phyloP scores from a whole-genome alignment of 2,113 vertebrate genomes.

The Willisornis vidua region DNA sequence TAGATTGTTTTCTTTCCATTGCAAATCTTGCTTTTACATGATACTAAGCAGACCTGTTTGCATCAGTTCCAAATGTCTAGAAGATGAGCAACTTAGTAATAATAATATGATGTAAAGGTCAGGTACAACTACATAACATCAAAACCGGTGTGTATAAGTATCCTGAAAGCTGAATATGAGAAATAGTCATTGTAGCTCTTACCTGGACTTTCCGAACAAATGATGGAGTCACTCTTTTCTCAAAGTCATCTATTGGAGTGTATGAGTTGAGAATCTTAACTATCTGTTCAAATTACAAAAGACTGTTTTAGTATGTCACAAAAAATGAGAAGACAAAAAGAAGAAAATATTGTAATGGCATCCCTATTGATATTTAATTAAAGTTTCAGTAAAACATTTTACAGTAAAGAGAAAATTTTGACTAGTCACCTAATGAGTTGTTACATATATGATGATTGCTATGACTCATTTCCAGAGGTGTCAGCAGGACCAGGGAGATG shows the following conservation, averaged over 20 bases:
- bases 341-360: background rate
- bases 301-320: background rate
- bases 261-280: constrained; percentile 97
- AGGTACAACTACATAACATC: background rate
- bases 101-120: background rate
- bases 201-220: constrained; percentile 98
- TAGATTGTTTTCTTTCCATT: background rate
- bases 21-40: background rate
- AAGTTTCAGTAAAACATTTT: background rate
- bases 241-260: constrained; percentile 96
- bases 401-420: background rate
- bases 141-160: background rate
- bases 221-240: constrained; percentile 91
- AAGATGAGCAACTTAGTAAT: background rate
- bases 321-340: background rate
- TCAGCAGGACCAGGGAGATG: background rate
- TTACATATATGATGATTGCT: background rate
- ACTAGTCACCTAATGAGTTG: background rate
- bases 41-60: background rate
- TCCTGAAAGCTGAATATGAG: background rate
- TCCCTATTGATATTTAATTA: background rate
- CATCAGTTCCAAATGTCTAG: background rate
- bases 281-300: constrained; percentile 78
- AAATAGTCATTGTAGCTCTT: background rate
- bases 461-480: background rate